These are phyloP conservation scores for Geococcyx californianus DNA, from an alignment of 2,113 vertebrate genomes.

Conservation along the genomic window DNA sequence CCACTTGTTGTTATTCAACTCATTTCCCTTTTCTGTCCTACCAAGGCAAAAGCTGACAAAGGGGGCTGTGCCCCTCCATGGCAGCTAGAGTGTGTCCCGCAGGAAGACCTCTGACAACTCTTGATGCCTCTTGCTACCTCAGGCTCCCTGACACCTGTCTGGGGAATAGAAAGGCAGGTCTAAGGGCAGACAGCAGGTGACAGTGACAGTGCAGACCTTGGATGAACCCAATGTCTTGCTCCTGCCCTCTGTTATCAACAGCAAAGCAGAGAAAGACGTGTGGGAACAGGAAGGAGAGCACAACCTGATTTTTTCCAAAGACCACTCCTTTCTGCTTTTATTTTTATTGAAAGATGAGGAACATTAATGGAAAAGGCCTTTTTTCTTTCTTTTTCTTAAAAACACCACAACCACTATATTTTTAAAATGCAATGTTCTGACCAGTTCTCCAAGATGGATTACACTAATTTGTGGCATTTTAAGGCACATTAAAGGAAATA, in stretches of 20 bases:
- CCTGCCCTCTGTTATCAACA: not conserved
- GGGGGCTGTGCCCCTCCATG: accelerated
- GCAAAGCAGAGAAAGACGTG: not conserved
- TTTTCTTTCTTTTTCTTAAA: not conserved
- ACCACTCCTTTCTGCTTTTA: not conserved
- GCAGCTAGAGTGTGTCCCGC: accelerated
- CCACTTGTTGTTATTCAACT: not conserved
- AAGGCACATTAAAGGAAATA: not conserved
- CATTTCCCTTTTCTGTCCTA: not conserved
- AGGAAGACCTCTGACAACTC: not conserved
- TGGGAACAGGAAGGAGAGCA: not conserved
- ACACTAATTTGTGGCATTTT: not conserved
- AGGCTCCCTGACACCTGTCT: not conserved
- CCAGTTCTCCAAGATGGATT: not conserved
- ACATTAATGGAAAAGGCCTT: not conserved
- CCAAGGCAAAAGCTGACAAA: not conserved
- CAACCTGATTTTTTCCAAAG: not conserved
- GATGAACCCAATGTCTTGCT: not conserved
- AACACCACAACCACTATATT: not conserved
- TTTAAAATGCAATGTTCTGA: not conserved
- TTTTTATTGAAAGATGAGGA: not conserved
- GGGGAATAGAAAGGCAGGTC: not conserved
- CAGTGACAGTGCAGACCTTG: not conserved
- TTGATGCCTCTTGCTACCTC: not conserved
- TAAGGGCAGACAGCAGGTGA: not conserved